Evolutionary conservation across 1,140 invertebrate genomes (phyloP).

Genomic region (Philopotamus ludificatus): DNA sequence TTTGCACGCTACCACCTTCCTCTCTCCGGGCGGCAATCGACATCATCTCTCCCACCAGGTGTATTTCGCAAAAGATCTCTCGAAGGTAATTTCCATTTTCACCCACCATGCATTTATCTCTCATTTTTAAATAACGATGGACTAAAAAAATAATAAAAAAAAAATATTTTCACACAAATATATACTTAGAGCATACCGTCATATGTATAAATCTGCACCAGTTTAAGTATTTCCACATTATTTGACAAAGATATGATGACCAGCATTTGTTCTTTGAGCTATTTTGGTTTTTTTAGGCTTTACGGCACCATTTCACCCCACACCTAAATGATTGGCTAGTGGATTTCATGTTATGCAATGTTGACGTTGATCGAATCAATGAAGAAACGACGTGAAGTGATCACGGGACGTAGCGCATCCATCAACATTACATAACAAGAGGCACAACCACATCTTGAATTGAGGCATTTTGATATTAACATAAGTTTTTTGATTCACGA

Average conservation of each 20-base stretch:
- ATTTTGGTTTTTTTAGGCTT: constrained; percentile 19
- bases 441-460: no score
- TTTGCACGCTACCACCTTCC: constrained; percentile 56
- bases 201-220: constrained; percentile 23
- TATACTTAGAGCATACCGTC: constrained; percentile 15
- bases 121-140: constrained; percentile 39
- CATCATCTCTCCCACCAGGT: constrained; percentile 59
- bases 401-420: no score
- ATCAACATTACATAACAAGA: no score
- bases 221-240: constrained; percentile 13
- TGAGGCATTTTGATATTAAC: no score
- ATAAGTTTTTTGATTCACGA: no score
- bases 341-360: not conserved
- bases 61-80: constrained; percentile 92
- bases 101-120: constrained; percentile 38
- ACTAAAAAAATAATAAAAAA: constrained; percentile 38
- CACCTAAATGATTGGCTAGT: constrained; percentile 14
- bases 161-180: not conserved
- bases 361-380: no score
- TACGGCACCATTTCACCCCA: constrained; percentile 24
- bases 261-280: constrained; percentile 21
- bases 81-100: constrained; percentile 66
- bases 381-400: no score
- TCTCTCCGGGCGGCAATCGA: constrained; percentile 39
- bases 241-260: constrained; percentile 9